A percentile compares a stretch with the other conserved stretches of the same genome.
phyloP scores from a whole-genome alignment of 2,113 vertebrate genomes.

The Noctilio leporinus region DNA sequence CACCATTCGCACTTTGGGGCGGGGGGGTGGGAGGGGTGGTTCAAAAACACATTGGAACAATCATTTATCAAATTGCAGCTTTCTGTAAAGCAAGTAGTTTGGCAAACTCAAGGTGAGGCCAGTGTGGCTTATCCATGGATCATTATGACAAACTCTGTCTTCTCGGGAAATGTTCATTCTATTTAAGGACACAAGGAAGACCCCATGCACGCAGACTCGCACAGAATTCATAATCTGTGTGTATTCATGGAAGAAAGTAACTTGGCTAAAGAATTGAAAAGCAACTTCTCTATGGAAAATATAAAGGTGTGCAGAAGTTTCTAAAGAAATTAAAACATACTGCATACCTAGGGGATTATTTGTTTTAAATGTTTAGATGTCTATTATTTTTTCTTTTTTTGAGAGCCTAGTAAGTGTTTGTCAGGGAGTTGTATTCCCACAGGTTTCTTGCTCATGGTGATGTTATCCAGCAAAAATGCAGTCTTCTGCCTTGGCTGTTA shows the following conservation, averaged over 20 bases:
- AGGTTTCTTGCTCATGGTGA: neutral
- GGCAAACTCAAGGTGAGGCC: neutral
- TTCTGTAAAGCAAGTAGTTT: neutral
- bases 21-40: no score
- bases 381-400: neutral
- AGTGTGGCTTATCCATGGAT: neutral
- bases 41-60: neutral
- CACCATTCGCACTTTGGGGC: neutral
- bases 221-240: neutral
- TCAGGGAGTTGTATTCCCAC: neutral
- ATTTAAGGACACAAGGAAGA: neutral
- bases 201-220: fast-evolving
- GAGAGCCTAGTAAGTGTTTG: neutral
- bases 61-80: neutral
- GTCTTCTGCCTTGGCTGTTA: neutral
- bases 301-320: neutral
- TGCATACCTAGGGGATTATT: neutral
- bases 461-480: neutral
- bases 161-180: neutral
- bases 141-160: neutral
- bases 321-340: neutral
- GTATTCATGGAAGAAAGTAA: neutral
- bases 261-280: neutral
- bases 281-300: neutral
- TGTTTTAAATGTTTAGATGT: neutral